Conservation (phyloP, 2,888 invertebrate species). For the Melanargia galathea region DNA sequence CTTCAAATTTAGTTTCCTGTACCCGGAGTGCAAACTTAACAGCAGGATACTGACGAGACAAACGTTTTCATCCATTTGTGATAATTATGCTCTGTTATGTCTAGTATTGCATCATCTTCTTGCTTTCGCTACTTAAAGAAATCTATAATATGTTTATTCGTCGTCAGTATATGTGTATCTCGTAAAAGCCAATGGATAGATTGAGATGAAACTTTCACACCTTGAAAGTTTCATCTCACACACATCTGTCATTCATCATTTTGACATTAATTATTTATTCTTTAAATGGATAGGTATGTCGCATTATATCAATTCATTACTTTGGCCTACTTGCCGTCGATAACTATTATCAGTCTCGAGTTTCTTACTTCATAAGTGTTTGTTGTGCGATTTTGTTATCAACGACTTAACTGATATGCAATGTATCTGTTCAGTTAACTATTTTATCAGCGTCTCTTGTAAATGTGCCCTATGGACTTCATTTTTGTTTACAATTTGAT, state of each 20-base stretch:
- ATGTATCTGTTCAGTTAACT: constrained; percentile 15
- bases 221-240: too few species aligned
- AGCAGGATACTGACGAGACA: constrained; percentile 48
- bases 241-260: too few species aligned
- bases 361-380: constrained; percentile 63
- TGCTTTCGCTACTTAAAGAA: not conserved
- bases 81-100: constrained; percentile 33
- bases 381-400: constrained; percentile 69
- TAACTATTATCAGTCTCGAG: constrained; percentile 65
- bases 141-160: not conserved
- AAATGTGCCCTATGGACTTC: not conserved
- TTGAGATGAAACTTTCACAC: not conserved
- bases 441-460: constrained; percentile 15
- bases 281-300: not conserved
- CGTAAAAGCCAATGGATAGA: too few species aligned
- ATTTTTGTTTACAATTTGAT: not conserved
- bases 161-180: too few species aligned
- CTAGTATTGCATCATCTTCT: not conserved
- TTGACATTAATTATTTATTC: not conserved
- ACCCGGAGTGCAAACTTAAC: constrained; percentile 47
- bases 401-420: constrained; percentile 33
- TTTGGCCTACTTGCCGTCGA: constrained; percentile 71
- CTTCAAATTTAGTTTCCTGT: constrained; percentile 65
- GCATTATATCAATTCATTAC: constrained; percentile 42
- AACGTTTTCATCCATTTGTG: constrained; percentile 15